Percentiles rank a stretch among this genome's conserved stretches.
Evolutionary conservation across 2,113 vertebrate genomes (phyloP).

Genomic region (Canis aureus): DNA sequence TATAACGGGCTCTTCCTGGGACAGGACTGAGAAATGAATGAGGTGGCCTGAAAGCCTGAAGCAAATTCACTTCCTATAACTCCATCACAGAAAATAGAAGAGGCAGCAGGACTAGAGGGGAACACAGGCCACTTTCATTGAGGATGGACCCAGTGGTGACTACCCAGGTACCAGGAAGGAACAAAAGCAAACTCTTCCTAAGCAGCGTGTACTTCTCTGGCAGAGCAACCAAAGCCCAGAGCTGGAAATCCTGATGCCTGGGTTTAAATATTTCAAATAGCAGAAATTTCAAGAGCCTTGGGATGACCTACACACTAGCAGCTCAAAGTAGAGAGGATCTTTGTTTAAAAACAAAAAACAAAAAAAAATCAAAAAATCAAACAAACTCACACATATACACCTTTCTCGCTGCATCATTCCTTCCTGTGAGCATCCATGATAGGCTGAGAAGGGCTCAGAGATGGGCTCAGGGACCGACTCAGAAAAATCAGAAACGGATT

Average conservation of each 20-base stretch:
- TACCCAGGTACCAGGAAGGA: background rate
- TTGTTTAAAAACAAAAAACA: background rate
- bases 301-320: background rate
- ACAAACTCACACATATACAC: too few species aligned
- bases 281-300: background rate
- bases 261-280: background rate
- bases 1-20: background rate
- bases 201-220: background rate
- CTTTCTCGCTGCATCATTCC: background rate
- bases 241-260: background rate
- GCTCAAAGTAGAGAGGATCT: background rate
- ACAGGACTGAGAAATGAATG: background rate
- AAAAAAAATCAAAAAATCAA: too few species aligned
- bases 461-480: too few species aligned
- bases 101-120: background rate
- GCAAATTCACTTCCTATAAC: fast-evolving
- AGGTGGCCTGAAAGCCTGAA: background rate
- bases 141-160: background rate
- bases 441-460: background rate
- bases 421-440: background rate
- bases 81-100: background rate
- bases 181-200: background rate
- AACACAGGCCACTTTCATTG: fast-evolving
- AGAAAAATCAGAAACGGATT: background rate
- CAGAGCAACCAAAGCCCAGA: background rate